Evolutionary conservation across 2,113 vertebrate species (phyloP), one percentile per base, ranked within the genome.

Genomic region (Prietella phreatophila): DNA sequence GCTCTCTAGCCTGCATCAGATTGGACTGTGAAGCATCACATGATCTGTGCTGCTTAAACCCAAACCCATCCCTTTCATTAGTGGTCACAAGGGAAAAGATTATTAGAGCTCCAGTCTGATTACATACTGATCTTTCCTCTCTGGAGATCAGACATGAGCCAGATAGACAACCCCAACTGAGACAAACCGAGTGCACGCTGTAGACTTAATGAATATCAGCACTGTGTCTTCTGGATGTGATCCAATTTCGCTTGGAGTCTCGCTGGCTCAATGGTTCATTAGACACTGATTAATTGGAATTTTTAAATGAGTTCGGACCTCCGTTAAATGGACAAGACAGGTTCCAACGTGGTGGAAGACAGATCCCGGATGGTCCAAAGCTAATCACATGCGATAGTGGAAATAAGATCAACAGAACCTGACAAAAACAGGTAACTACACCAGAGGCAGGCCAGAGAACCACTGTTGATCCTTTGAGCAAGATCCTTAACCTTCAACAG

Each of bases 121-220:
- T 90, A 86, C 20, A 73, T 53, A 30, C 83, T 76, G 65, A 39
- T 89, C 83, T 82, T 82, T 20, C 20, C 47, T 87, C 83, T 89
- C 89, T 10, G 82, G 82, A 87, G 69, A 76, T 36, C 69, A 83
- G 60, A 80, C 84, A 58, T 61, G 56, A 33, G 27, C n/a, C 83
- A 86, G 82, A 82, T 42, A 67, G 84, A 61, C 55, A 61, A 11
- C 19, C 80, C 80, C 5, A 22, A 20, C 71, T 6, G 71, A 42
- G 71, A 42, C 15, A 20, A 75, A 27, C 42, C 2, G 75, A 78
- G 75, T 27, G 8, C 30, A 82, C 30, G 33, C 80, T 39, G 80
- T 25, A 82, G 56, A 83, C 58, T 61, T 63, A 83, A 63, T 83
- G 81, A 83, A 83, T 47, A 83, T 63, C 58, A 63, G 81, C 58